Base-by-base conservation (phyloP, 2,797 vertebrate genomes). In the Iguana delicatissima region DNA sequence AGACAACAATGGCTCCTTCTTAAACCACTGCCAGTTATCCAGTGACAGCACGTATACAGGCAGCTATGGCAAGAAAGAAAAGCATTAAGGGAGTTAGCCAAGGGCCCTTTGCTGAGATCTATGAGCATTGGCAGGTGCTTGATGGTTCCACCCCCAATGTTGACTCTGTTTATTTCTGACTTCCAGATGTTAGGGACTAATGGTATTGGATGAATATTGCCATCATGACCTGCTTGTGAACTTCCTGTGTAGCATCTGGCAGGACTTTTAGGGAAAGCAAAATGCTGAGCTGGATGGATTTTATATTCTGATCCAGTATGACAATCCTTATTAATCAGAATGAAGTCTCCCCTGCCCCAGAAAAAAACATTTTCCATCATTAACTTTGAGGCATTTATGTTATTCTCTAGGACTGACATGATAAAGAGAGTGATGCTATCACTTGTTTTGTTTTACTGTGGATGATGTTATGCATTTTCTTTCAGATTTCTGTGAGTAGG, bases 211-310 rank as follows among this genome's bases (percentile, higher is more conserved):
- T 82, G 46, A 57, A 14, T 59, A 81, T 20, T 82, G n/a, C 64
- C 35, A 82, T 82, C 26, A 18, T 82, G 87, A 73, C 80, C 87
- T 59, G 52, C 52, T 89, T 46, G 52, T 89, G 80, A 89, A 89
- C 87, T 89, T 89, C 69, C 87, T 35, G 29, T 57, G 46, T 82
- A 80, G 46, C 77, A 80, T 87, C 64, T 87, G 86, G 74, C 86
- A 80, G 42, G 20, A 52, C 4, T 64, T 74, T 38, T 79, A 64
- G 59, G n/a, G 57, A 87, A 50, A 64, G 32, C 62, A 87, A 38
- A 79, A 79, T 46, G 74, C 86, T 64, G 74, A 87, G 57, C 32
- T 80, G 57, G 46, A 64, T 46, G 62, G 42, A 67, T 62, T 67
- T 76, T 38, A 69, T 38, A 82, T 82, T 82, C 18, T 38, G 55